Percentiles rank a stretch among this genome's conserved stretches.
These are phyloP conservation scores for Sphaerodactylus townsendi DNA, from an alignment of 2,113 vertebrate genomes.

Conservation along the genomic window DNA sequence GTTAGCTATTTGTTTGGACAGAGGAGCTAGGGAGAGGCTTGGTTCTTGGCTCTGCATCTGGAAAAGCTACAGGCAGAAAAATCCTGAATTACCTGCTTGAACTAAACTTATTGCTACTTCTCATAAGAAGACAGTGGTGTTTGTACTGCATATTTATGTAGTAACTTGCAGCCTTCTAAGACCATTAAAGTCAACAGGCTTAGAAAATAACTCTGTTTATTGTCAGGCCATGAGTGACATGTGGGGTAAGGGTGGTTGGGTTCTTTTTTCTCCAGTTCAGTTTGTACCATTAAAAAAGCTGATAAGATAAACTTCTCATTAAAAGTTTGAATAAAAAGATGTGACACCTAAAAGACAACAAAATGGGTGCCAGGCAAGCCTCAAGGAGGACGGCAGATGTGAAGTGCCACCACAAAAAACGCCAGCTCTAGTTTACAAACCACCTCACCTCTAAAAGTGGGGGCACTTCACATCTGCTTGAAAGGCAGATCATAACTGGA, in stretches of 20 bases:
- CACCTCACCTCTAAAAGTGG: no score
- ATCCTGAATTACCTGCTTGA: conserved; percentile 33
- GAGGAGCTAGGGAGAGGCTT: conserved; percentile 41
- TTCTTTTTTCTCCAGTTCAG: not conserved
- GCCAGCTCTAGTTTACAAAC: no score
- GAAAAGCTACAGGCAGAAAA: conserved; percentile 23
- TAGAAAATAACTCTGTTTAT: no score
- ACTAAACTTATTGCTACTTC: conserved; percentile 18
- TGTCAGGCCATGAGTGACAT: not conserved
- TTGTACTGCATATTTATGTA: not conserved
- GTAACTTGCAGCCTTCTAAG: not conserved
- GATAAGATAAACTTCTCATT: no score
- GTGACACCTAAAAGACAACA: no score
- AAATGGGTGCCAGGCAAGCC: no score
- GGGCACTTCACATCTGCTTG: no score
- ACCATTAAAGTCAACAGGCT: no score
- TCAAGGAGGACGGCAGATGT: no score
- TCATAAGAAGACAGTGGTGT: not conserved
- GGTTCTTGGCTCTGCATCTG: conserved; percentile 34
- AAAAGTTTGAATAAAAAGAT: no score
- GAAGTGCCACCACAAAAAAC: no score
- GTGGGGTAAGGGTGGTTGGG: not conserved
- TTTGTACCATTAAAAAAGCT: not conserved
- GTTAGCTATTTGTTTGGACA: conserved; percentile 22
- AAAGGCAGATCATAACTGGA: no score